Evolutionary conservation across 2,113 vertebrate species (phyloP).

Genomic region (Dicaeum eximium): DNA sequence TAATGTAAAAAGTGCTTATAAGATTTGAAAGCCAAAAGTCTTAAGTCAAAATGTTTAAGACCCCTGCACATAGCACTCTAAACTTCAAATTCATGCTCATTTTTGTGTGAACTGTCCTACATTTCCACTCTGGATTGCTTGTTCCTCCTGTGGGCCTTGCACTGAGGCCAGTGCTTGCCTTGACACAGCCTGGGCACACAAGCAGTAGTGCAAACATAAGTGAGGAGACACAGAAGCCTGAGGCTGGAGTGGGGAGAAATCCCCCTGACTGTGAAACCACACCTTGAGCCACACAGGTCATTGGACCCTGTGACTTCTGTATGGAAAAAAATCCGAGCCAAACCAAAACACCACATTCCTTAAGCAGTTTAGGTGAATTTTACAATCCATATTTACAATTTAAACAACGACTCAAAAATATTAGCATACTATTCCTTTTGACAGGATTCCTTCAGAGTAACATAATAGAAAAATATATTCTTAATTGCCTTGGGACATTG

Average conservation of each 20-base stretch:
- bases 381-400: not conserved
- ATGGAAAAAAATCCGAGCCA: not conserved
- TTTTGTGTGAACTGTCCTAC: too few species aligned
- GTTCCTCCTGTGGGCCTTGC: not conserved
- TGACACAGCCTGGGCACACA: not conserved
- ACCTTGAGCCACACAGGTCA: not conserved
- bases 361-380: not conserved
- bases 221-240: not conserved
- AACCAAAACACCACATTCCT: not conserved
- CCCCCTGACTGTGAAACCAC: not conserved
- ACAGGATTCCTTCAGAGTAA: not conserved
- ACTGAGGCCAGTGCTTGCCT: not conserved
- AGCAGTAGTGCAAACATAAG: accelerated
- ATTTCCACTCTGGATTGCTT: not conserved
- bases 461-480: not conserved
- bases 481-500: not conserved
- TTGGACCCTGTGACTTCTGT: not conserved
- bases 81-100: not conserved
- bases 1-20: not conserved
- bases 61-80: not conserved
- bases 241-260: not conserved
- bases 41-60: not conserved
- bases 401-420: not conserved
- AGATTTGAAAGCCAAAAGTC: not conserved
- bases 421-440: not conserved